A percentile compares a stretch with the other conserved stretches of the same genome.
These are phyloP conservation scores for Oncorhynchus gorbuscha DNA, from an alignment of 2,113 vertebrate genomes.

Conservation along the genomic window DNA sequence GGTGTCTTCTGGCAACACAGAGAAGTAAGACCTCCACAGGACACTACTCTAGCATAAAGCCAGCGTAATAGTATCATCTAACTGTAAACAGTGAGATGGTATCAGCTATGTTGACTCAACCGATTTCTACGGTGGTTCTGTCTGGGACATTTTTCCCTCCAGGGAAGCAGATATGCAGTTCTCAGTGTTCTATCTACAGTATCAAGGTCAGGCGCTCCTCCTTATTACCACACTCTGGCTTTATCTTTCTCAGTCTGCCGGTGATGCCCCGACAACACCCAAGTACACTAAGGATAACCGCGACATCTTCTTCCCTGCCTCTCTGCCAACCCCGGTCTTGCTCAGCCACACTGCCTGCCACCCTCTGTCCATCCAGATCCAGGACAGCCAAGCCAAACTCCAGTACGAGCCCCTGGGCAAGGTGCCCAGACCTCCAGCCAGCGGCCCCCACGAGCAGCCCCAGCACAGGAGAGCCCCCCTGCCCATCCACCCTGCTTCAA, in stretches of 20 bases:
- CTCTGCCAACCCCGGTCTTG: slow-evolving; percentile 62
- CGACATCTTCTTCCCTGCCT: slow-evolving; percentile 85
- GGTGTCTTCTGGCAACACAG: no score
- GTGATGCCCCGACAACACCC: slow-evolving; percentile 87
- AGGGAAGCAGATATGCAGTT: no score
- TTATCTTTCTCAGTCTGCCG: slow-evolving; percentile 70
- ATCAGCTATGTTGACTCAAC: no score
- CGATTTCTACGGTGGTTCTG: no score
- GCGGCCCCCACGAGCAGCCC: slow-evolving; percentile 64
- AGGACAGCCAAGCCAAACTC: slow-evolving; percentile 65
- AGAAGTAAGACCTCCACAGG: no score
- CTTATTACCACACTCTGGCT: slow-evolving; percentile 6
- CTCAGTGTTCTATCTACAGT: slow-evolving; percentile 1
- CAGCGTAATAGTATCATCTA: no score
- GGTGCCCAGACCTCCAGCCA: slow-evolving; percentile 57
- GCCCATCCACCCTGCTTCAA: slow-evolving; percentile 44
- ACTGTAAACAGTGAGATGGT: no score
- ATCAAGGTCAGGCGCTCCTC: slow-evolving; percentile 6
- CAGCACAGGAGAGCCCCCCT: slow-evolving; percentile 50
- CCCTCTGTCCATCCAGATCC: slow-evolving; percentile 44
- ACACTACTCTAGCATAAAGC: no score
- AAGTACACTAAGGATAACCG: slow-evolving; percentile 87
- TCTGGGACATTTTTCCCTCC: no score
- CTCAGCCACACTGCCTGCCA: slow-evolving; percentile 63
- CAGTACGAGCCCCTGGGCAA: slow-evolving; percentile 75